Conservation (phyloP, 2,113 vertebrate species). For the Platichthys stellatus region DNA sequence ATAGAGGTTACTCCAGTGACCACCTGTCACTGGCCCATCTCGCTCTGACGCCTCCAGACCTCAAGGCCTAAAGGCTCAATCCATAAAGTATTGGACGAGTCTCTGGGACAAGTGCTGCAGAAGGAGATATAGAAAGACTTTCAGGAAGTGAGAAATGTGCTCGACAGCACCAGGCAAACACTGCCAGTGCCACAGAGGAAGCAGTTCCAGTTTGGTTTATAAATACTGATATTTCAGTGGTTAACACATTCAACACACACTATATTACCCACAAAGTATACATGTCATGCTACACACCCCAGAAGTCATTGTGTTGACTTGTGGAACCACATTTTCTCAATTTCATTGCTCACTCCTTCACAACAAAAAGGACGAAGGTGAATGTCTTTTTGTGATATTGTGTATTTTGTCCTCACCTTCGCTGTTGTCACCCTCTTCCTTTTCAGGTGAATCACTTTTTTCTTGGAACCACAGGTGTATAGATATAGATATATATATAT, state of each 20-base stretch:
- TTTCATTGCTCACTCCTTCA: slow-evolving; percentile 43
- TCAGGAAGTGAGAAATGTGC: slow-evolving; percentile 35
- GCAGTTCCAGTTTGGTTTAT: not conserved
- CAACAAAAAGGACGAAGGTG: slow-evolving; percentile 38
- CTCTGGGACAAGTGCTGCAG: slow-evolving; percentile 65
- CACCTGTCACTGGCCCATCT: slow-evolving; percentile 70
- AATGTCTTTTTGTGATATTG: slow-evolving; percentile 53
- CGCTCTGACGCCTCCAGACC: slow-evolving; percentile 63
- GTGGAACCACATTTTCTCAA: slow-evolving; percentile 29
- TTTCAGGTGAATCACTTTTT: slow-evolving; percentile 63
- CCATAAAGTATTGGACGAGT: slow-evolving; percentile 69
- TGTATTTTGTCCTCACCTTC: slow-evolving; percentile 52
- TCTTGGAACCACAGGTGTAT: slow-evolving; percentile 36
- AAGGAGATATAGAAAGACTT: slow-evolving; percentile 69
- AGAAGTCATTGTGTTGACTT: not conserved
- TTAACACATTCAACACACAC: not conserved
- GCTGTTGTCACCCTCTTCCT: slow-evolving; percentile 44
- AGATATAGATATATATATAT: slow-evolving; percentile 44
- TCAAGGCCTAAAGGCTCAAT: slow-evolving; percentile 62
- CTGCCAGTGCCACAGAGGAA: no score
- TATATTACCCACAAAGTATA: not conserved
- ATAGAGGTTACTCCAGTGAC: slow-evolving; percentile 76
- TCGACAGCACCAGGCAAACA: not conserved
- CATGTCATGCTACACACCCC: not conserved
- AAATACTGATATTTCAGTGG: no score